phyloP scores from a whole-genome alignment of 1,140 invertebrate species.

The Bathynomus jamesi region DNA sequence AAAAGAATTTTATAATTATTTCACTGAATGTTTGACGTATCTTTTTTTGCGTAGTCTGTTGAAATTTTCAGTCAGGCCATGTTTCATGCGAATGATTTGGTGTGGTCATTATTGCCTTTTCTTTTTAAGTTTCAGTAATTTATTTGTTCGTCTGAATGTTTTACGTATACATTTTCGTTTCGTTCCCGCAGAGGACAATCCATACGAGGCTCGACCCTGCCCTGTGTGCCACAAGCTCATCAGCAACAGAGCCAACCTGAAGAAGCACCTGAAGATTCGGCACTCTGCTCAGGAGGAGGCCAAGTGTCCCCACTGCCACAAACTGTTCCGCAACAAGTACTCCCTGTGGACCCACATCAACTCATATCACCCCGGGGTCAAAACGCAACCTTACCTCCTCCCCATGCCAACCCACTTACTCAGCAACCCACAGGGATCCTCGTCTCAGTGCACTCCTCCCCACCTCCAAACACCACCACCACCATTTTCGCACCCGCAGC shows the following conservation, averaged over 20 bases:
- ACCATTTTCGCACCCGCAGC: background rate
- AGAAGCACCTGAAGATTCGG: constrained; percentile 45
- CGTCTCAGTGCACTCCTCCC: background rate
- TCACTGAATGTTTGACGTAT: no score
- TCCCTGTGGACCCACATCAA: constrained; percentile 42
- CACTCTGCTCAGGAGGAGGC: constrained; percentile 48
- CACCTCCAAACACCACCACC: background rate
- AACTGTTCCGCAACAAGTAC: constrained; percentile 40
- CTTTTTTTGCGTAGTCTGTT: no score
- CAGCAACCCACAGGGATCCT: background rate
- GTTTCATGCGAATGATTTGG: no score
- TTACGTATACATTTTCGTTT: no score
- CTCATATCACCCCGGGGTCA: constrained; percentile 41
- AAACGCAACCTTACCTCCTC: constrained; percentile 4
- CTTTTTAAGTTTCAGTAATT: no score
- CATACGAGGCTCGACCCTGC: constrained; percentile 41
- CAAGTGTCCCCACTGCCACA: constrained; percentile 38
- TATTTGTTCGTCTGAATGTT: no score
- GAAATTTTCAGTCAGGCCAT: no score
- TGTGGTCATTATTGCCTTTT: no score
- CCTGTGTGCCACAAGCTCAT: constrained; percentile 45
- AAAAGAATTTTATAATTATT: no score
- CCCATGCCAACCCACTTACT: background rate
- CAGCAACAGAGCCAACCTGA: constrained; percentile 45
- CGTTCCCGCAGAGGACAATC: constrained; percentile 37